Evolutionary conservation across 2,797 vertebrate species (phyloP), one percentile per base, ranked within the genome.

Genomic region (Hyperoplus immaculatus): DNA sequence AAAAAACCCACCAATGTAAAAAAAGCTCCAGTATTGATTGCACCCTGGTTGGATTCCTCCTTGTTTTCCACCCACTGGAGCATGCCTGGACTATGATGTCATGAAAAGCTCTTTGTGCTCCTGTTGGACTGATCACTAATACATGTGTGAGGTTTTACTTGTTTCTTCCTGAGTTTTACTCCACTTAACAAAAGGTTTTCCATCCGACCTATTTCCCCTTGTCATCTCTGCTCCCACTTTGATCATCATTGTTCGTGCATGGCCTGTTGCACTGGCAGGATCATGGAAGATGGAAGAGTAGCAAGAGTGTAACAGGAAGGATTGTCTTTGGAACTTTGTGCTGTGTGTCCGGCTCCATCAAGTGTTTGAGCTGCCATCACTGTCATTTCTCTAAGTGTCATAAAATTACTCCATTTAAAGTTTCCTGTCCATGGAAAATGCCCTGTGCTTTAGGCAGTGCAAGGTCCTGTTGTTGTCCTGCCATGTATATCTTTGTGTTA

Each of bases 81-180:
- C 85, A 88, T 93, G 86, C 80, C 88, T 85, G 77, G 75, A 80
- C 88, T 83, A 91, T 92, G 86, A 90, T 89, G 89, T 92, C 91
- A 88, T 91, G 84, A 89, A 89, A 82, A 80, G 73, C 77, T 77
- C 81, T 82, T 89, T 91, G 85, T 87, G 79, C 85, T 85, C 72
- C 70, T 82, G 75, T 79, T 78, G 67, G 70, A 78, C 55, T 89
- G 80, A 92, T 92, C 75, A 64, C 82, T 87, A 90, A 88, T 82
- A 81, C 90, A 91, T 82, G 77, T 91, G 90, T 81, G 67, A 9
- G 72, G 7, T 50, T 43, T 58, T 66, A 53, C 67, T 63, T 47
- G 57, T 67, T 46, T 46, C 54, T 73, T 49, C 13, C 69, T 63
- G 47, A 67, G 38, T 76, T 75, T 85, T n/a, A 11, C 47, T 82